Evolutionary conservation across 2,797 vertebrate species (phyloP).

Genomic region (Acanthis flammea): DNA sequence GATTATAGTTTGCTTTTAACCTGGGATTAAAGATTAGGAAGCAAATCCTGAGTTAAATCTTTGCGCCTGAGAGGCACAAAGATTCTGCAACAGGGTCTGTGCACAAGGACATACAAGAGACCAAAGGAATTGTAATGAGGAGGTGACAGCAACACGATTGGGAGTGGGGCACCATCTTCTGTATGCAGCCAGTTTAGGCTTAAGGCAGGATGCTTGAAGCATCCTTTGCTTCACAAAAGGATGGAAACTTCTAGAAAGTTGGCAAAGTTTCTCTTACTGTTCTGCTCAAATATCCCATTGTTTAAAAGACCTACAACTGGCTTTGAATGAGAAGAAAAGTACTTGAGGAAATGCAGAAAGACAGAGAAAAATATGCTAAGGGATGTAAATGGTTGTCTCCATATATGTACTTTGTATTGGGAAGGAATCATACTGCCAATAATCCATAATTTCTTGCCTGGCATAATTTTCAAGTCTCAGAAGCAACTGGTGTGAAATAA

Average conservation of each 20-base stretch:
- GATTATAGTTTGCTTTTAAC: neutral
- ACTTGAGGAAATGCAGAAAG: neutral
- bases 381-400: neutral
- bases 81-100: neutral
- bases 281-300: neutral
- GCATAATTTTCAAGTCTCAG: neutral
- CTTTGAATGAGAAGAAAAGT: neutral
- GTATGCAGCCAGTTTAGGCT: neutral
- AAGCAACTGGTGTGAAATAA: neutral
- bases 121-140: neutral
- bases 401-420: neutral
- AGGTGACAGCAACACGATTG: neutral
- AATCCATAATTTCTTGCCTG: neutral
- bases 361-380: neutral
- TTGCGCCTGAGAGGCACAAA: neutral
- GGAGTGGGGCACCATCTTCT: neutral
- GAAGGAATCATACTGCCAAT: neutral
- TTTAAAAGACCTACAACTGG: neutral
- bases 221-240: neutral
- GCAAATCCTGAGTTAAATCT: neutral
- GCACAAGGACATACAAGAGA: neutral
- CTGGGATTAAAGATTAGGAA: neutral
- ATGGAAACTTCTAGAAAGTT: neutral
- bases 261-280: neutral
- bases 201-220: neutral